Base-by-base conservation (phyloP, 2,113 vertebrate genomes). In the Hypomesus transpacificus region DNA sequence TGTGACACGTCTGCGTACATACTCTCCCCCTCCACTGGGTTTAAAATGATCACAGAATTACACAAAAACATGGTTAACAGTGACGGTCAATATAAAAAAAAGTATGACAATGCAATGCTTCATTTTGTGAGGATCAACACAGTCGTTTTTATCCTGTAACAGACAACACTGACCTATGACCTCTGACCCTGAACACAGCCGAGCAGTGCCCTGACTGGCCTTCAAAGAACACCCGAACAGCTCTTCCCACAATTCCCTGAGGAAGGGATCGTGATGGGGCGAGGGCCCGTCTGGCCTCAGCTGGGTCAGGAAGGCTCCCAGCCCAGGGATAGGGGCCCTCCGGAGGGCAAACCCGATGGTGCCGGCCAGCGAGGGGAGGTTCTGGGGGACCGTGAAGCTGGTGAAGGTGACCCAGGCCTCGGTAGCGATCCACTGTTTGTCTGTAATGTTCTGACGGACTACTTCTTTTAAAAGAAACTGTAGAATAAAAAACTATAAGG, bases 401-500 rank as follows among this genome's bases (percentile, higher is more conserved):
- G 58, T 59, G 14, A 82, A 89, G 0, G 84, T 86, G 31, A 84
- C 73, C 87, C 87, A 89, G 66, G 81, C 81, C 17, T 87, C 80
- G 21, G 86, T 86, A 22, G 84, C 87, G n/a, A 91, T 78, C 86
- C 87, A 90, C 75, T 89, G 81, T 63, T 77, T 81, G 63, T 85
- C 73, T 14, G 74, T 82, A 66, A 88, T 51, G 53, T 88, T 88
- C 70, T 84, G 83, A 14, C 67, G 73, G 50, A 82, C 59, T 54
- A 86, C 78, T 68, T 87, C 84, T 56, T 69, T 70, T 52, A 86
- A 73, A 20, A 91, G 67, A 20, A 61, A 64, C 66, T 78, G 22
- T 46, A 13, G 26, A 2, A 62, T 24, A 7, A 56, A 56, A 4
- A 17, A 56, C 54, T 0, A 3, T 54, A 16, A 46, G 39, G 9